Percentiles rank a stretch among this genome's conserved stretches.
phyloP scores from a whole-genome alignment of 2,888 invertebrate genomes.

The Esperia sulphurella region DNA sequence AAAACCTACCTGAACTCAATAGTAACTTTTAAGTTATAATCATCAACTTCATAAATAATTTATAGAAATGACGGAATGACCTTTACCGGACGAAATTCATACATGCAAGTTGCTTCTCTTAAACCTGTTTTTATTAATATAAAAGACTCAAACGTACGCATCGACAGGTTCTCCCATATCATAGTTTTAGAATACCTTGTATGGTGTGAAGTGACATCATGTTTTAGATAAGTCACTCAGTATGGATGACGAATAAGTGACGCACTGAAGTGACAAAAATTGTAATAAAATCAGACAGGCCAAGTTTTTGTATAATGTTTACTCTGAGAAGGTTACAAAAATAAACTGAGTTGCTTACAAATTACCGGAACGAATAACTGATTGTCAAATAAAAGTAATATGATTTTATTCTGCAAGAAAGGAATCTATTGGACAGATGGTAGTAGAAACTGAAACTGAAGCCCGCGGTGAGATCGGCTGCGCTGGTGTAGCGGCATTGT shows the following conservation, averaged over 20 bases:
- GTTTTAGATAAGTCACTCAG: not conserved
- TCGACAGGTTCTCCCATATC: constrained; percentile 36
- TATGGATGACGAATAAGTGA: constrained; percentile 1
- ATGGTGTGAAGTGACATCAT: not conserved
- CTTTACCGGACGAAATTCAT: constrained; percentile 29
- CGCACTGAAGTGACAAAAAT: not conserved
- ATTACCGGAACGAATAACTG: constrained; percentile 3
- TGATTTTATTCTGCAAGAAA: constrained; percentile 56
- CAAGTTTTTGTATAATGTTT: not conserved
- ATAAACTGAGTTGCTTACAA: not conserved
- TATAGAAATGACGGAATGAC: constrained; percentile 26
- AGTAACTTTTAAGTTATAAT: not conserved
- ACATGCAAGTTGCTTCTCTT: constrained; percentile 32
- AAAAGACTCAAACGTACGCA: constrained; percentile 12
- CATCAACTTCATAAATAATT: constrained; percentile 5
- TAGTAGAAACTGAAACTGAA: constrained; percentile 23
- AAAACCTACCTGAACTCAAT: not conserved
- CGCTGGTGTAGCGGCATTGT: constrained; percentile 26
- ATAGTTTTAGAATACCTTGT: not conserved
- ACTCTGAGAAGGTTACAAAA: constrained; percentile 6
- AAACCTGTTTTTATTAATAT: constrained; percentile 53
- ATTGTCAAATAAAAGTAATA: not conserved
- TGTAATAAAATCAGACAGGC: not conserved
- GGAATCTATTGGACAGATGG: constrained; percentile 55
- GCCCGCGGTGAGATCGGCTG: constrained; percentile 22